Evolutionary conservation across 2,113 vertebrate species (phyloP).

Genomic region (Solea solea): DNA sequence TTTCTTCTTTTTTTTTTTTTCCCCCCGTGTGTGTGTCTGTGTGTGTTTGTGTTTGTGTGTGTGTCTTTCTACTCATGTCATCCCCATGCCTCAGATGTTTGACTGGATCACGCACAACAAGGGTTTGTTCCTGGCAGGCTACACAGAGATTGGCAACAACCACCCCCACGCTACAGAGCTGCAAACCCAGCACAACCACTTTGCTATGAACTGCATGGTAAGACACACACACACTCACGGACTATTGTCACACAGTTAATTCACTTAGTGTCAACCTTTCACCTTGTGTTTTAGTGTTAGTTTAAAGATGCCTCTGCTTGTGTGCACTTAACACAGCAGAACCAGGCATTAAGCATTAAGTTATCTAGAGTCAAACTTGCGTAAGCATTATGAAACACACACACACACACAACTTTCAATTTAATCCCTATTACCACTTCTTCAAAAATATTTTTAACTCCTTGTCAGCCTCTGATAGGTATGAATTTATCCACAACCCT

Average conservation of each 20-base stretch:
- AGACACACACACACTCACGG: slow-evolving; percentile 63
- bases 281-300: slow-evolving; percentile 51
- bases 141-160: slow-evolving; percentile 98
- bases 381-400: slow-evolving; percentile 70
- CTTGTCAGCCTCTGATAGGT: background rate
- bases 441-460: background rate
- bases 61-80: slow-evolving; percentile 31
- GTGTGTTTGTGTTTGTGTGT: background rate
- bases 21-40: too few relatives aligned
- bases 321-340: slow-evolving; percentile 34
- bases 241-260: slow-evolving; percentile 47
- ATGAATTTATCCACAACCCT: background rate
- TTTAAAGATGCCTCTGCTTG: slow-evolving; percentile 41
- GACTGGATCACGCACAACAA: slow-evolving; percentile 99
- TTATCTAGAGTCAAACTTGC: slow-evolving; percentile 53
- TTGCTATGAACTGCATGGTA: slow-evolving; percentile 99
- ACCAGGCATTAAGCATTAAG: slow-evolving; percentile 67
- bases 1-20: background rate
- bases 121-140: slow-evolving; percentile 97
- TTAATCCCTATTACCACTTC: background rate
- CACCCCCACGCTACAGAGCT: slow-evolving; percentile 96
- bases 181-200: slow-evolving; percentile 99
- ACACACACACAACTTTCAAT: background rate
- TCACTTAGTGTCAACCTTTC: slow-evolving; percentile 40
- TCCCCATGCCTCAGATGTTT: slow-evolving; percentile 89